Conservation (phyloP, 2,113 vertebrate species). For the Dipodomys spectabilis region DNA sequence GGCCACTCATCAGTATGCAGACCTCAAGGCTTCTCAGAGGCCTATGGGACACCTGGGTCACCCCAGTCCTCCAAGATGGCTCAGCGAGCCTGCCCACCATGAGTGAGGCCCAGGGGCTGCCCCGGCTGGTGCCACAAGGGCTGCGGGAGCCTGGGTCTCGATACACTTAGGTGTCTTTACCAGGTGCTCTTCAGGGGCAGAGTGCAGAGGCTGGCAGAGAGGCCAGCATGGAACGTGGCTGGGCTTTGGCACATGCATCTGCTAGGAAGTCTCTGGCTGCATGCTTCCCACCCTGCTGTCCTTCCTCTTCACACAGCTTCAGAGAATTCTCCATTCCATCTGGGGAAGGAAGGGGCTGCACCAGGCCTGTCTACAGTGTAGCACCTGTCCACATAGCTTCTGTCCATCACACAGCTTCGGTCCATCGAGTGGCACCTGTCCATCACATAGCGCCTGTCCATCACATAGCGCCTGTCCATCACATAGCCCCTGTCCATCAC, state of each 20-base stretch:
- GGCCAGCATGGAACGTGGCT: background rate
- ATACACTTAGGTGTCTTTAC: rapidly evolving
- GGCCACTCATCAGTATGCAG: too few relatives aligned
- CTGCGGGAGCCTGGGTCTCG: background rate
- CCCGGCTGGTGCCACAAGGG: background rate
- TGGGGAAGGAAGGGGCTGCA: background rate
- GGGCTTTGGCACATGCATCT: background rate
- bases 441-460: too few relatives aligned
- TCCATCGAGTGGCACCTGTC: too few relatives aligned
- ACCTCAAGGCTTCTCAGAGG: too few relatives aligned
- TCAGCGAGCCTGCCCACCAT: background rate
- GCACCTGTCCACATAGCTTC: too few relatives aligned
- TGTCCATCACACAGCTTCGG: too few relatives aligned
- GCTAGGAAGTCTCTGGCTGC: background rate
- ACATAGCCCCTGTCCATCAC: too few relatives aligned
- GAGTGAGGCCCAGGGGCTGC: background rate
- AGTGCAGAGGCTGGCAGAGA: background rate
- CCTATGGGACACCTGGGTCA: too few relatives aligned
- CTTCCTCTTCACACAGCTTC: background rate
- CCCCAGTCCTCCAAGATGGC: background rate
- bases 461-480: too few relatives aligned
- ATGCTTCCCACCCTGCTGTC: rapidly evolving
- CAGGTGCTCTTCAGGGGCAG: rapidly evolving
- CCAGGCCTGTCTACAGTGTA: too few relatives aligned
- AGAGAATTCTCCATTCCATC: background rate